These are phyloP conservation scores for Himalopsyche phryganea DNA, from an alignment of 1,140 invertebrate species.

Conservation along the genomic window DNA sequence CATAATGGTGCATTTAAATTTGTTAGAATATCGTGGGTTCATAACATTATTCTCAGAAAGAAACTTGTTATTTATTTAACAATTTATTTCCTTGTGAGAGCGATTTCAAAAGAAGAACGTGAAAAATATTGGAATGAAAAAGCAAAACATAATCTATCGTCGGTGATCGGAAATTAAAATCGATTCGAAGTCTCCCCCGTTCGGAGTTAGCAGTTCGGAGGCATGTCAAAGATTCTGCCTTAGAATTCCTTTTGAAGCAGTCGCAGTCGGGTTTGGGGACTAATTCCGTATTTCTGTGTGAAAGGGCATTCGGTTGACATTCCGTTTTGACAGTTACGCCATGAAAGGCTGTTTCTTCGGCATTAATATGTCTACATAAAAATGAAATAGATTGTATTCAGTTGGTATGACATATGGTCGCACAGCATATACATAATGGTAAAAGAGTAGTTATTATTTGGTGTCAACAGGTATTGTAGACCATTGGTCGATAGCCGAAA, in stretches of 20 bases:
- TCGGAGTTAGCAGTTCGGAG: neutral
- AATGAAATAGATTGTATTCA: constrained; percentile 3
- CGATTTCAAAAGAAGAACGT: neutral
- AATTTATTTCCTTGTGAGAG: too few relatives aligned
- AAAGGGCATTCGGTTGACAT: constrained; percentile 34
- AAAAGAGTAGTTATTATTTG: neutral
- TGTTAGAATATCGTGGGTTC: too few relatives aligned
- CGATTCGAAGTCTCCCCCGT: constrained; percentile 22
- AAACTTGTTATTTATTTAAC: too few relatives aligned
- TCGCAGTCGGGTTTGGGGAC: constrained; percentile 1
- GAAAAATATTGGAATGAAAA: constrained; percentile 33
- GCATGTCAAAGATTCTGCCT: neutral
- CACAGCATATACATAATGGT: neutral
- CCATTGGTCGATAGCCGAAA: neutral
- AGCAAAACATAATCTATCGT: constrained; percentile 36
- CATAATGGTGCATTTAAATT: too few relatives aligned
- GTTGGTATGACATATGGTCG: neutral
- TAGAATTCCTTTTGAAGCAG: constrained; percentile 21
- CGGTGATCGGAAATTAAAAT: constrained; percentile 36
- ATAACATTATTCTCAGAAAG: too few relatives aligned
- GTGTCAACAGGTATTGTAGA: neutral
- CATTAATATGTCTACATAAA: constrained; percentile 22
- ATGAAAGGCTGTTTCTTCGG: constrained; percentile 23
- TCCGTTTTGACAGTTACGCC: constrained; percentile 33
- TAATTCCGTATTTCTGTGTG: constrained; percentile 30